Conservation (phyloP, 2,113 vertebrate genomes). For the Excalfactoria chinensis region DNA sequence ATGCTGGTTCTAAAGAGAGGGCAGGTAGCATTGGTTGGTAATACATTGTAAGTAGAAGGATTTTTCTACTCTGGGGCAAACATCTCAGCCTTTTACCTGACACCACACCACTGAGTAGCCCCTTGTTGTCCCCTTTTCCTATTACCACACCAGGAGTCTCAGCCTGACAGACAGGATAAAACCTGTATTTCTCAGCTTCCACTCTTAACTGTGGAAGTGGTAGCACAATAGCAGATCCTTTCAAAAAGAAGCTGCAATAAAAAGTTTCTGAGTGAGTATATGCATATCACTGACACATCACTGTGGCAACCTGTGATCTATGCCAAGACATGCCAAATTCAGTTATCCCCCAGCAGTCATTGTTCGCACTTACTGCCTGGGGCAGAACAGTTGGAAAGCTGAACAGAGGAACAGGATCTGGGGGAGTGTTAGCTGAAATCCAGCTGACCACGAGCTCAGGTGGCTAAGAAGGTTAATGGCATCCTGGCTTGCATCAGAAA, state of each 20-base stretch:
- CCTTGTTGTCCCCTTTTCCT: neutral
- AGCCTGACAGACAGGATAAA: neutral
- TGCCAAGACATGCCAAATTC: neutral
- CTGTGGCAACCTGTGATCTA: neutral
- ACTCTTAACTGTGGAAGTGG: neutral
- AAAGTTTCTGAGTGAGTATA: neutral
- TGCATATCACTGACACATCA: neutral
- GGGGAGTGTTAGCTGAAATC: no score
- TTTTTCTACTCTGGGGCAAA: neutral
- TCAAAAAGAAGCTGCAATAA: neutral
- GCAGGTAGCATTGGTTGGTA: accelerated
- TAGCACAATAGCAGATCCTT: neutral
- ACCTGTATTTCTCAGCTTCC: neutral
- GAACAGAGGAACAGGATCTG: no score
- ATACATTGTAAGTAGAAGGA: accelerated
- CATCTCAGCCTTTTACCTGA: neutral
- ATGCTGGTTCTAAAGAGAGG: neutral
- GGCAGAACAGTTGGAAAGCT: no score
- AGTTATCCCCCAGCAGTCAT: neutral
- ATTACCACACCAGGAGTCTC: neutral
- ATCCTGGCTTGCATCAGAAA: no score
- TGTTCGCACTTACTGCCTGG: neutral
- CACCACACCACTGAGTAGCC: neutral
- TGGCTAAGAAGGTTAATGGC: no score
- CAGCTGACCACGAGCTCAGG: no score